Evolutionary conservation across 1,140 invertebrate species (phyloP).

Genomic region (Papilio polytes): DNA sequence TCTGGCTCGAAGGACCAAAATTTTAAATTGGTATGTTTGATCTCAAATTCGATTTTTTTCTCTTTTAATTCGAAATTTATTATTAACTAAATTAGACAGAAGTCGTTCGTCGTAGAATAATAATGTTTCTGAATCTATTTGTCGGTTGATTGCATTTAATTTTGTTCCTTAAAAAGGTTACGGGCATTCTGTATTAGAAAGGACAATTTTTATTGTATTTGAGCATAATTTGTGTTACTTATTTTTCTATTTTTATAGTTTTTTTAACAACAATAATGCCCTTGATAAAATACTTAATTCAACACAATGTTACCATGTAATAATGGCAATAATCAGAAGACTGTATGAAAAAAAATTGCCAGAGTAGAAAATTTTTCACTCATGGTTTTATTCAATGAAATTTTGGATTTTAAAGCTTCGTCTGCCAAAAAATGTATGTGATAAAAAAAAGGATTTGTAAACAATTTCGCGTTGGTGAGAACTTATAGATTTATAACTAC

Average conservation of each 20-base stretch:
- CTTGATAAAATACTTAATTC: constrained; percentile 19
- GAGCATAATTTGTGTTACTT: constrained; percentile 29
- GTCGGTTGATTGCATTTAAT: constrained; percentile 29
- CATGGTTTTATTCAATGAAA: constrained; percentile 22
- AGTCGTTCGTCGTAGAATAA: constrained; percentile 31
- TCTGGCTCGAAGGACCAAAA: constrained; percentile 60
- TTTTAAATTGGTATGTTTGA: constrained; percentile 43
- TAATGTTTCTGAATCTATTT: constrained; percentile 45
- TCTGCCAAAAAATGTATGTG: constrained; percentile 48
- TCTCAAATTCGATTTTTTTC: constrained; percentile 48
- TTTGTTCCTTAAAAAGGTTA: constrained; percentile 39
- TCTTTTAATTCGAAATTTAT: constrained; percentile 32
- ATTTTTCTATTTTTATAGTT: constrained; percentile 43
- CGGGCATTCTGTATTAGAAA: constrained; percentile 35
- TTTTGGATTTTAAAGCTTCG: constrained; percentile 40
- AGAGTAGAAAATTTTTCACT: constrained; percentile 20
- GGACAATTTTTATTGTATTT: constrained; percentile 11
- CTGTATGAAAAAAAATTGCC: constrained; percentile 41
- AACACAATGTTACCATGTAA: constrained; percentile 46
- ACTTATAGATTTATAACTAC: constrained; percentile 40
- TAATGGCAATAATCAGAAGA: constrained; percentile 49
- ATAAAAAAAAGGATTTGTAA: constrained; percentile 42
- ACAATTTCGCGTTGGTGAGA: constrained; percentile 34
- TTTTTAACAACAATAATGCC: constrained; percentile 29
- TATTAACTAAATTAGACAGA: constrained; percentile 21